Percentiles rank a stretch among this genome's conserved stretches.
Conservation (phyloP, 2,888 invertebrate species). For the Axea sp. region DNA sequence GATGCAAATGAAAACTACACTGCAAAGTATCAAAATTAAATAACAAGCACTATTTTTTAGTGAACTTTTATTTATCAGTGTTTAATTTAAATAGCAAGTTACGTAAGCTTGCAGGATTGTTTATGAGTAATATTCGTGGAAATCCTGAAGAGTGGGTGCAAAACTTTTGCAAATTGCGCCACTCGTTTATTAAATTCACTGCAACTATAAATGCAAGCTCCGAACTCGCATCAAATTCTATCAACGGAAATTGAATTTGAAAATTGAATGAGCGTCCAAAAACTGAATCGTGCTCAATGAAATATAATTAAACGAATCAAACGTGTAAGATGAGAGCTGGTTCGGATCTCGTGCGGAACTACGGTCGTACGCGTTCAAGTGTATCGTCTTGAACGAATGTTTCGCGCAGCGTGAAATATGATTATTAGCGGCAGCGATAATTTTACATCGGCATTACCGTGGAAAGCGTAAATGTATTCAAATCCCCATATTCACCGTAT, state of each 20-base stretch:
- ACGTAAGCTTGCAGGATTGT: too few species aligned
- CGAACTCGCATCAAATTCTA: constrained; percentile 32
- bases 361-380: constrained; percentile 1
- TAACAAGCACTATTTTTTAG: too few species aligned
- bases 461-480: constrained; percentile 42
- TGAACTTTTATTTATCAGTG: too few species aligned
- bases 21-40: too few species aligned
- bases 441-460: constrained; percentile 48
- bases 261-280: constrained; percentile 23
- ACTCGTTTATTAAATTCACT: constrained; percentile 28
- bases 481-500: constrained; percentile 36
- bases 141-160: too few species aligned
- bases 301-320: constrained; percentile 17
- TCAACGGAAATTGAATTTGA: constrained; percentile 34
- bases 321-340: constrained; percentile 10
- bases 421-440: constrained; percentile 38
- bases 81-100: too few species aligned
- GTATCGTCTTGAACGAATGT: constrained; percentile 12
- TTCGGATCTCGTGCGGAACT: constrained; percentile 1
- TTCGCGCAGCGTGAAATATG: constrained; percentile 52
- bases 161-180: constrained; percentile 25
- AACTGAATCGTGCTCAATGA: not conserved
- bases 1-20: too few species aligned
- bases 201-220: constrained; percentile 27
- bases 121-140: too few species aligned